phyloP scores from a whole-genome alignment of 2,113 vertebrate genomes.

The Hypanus sabinus region DNA sequence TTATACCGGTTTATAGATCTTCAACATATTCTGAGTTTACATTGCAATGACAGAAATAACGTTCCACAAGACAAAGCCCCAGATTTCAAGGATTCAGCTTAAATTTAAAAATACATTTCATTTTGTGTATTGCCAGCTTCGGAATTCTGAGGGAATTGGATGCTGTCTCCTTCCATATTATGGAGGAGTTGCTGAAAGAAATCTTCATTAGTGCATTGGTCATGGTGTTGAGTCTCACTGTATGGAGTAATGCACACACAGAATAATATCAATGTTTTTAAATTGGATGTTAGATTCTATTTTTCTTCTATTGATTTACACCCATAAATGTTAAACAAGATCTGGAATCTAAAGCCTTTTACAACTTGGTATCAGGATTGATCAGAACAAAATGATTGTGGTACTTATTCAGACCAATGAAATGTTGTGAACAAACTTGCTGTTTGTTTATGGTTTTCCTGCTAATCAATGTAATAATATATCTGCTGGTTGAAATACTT shows the following conservation, averaged over 20 bases:
- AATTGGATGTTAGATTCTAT: too few species aligned
- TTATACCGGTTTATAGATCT: background rate
- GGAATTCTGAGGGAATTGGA: background rate
- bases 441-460: background rate
- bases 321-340: background rate
- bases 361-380: background rate
- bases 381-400: background rate
- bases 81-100: background rate
- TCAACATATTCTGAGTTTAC: background rate
- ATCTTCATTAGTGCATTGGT: background rate
- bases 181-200: background rate
- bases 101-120: background rate
- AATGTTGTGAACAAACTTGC: background rate
- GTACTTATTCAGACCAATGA: background rate
- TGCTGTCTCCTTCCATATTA: background rate
- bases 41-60: background rate
- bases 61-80: too few species aligned
- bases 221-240: background rate
- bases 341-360: background rate
- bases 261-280: too few species aligned
- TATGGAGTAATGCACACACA: too few species aligned
- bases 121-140: background rate
- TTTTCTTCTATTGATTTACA: too few species aligned
- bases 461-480: background rate
- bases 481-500: background rate